phyloP scores from a whole-genome alignment of 2,113 vertebrate genomes.

The Grammomys surdaster region DNA sequence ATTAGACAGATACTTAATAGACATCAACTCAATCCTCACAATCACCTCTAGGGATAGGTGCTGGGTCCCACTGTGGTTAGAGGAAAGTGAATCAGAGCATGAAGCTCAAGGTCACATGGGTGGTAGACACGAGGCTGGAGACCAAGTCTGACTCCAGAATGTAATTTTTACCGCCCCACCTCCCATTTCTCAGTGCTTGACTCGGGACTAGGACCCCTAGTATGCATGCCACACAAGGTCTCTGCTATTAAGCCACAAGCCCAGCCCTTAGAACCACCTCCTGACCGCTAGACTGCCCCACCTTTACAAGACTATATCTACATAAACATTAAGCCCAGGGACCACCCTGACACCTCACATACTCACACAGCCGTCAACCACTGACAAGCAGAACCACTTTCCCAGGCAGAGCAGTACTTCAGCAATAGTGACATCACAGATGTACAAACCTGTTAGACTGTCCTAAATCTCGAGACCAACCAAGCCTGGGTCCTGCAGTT shows the following conservation, averaged over 20 bases:
- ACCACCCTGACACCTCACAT: neutral
- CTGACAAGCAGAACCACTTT: neutral
- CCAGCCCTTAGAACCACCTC: neutral
- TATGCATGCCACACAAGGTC: no score
- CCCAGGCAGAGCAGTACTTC: neutral
- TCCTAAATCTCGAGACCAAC: conserved; percentile 97
- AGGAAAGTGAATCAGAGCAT: neutral
- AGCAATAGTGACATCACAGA: neutral
- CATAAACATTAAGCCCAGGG: neutral
- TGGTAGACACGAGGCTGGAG: neutral
- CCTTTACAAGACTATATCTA: neutral
- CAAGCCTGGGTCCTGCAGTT: conserved; percentile 95
- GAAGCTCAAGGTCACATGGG: neutral
- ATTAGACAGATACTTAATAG: conserved; percentile 14
- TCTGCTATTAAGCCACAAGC: neutral
- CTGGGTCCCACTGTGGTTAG: neutral
- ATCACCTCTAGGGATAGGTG: neutral
- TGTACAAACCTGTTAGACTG: conserved; percentile 90
- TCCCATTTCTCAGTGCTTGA: neutral
- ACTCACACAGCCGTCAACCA: neutral
- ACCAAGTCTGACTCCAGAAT: neutral
- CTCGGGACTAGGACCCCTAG: neutral
- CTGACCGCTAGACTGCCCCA: neutral
- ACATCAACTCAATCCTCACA: neutral
- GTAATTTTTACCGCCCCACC: neutral